A percentile compares a stretch with the other conserved stretches of the same genome.
Conservation (phyloP, 2,113 vertebrate species). For the Dipodomys ordii region DNA sequence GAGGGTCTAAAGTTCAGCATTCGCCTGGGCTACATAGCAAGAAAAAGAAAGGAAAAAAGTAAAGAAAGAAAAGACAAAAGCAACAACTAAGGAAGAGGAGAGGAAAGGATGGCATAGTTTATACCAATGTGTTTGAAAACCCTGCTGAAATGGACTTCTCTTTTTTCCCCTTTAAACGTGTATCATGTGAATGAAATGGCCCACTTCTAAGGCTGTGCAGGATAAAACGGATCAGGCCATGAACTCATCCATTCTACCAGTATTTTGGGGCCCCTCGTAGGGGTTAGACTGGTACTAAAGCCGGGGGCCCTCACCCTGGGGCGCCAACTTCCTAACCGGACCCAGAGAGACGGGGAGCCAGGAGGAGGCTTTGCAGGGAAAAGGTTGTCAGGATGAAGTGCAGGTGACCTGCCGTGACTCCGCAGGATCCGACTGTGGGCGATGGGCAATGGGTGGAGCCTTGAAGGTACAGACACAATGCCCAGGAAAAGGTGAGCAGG, state of each 20-base stretch:
- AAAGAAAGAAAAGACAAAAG: no score
- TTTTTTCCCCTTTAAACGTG: no score
- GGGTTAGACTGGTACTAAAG: neutral
- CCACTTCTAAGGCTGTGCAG: neutral
- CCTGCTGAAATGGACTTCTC: no score
- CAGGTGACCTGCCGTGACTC: accelerated
- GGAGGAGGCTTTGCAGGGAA: accelerated
- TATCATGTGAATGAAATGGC: neutral
- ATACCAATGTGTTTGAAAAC: no score
- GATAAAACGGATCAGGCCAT: accelerated
- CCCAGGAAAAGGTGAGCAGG: neutral
- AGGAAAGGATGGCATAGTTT: no score
- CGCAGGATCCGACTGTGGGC: neutral
- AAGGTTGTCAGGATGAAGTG: neutral
- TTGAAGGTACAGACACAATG: accelerated
- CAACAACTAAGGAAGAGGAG: no score
- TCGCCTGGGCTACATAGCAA: no score
- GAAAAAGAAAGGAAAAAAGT: no score
- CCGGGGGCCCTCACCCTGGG: neutral
- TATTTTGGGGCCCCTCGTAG: no score
- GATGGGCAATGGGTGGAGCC: no score
- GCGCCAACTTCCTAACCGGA: neutral
- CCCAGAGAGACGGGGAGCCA: neutral
- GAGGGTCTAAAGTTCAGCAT: no score
- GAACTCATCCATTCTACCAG: neutral